phyloP scores from a whole-genome alignment of 2,797 vertebrate species.

The Enteromius viviparus region DNA sequence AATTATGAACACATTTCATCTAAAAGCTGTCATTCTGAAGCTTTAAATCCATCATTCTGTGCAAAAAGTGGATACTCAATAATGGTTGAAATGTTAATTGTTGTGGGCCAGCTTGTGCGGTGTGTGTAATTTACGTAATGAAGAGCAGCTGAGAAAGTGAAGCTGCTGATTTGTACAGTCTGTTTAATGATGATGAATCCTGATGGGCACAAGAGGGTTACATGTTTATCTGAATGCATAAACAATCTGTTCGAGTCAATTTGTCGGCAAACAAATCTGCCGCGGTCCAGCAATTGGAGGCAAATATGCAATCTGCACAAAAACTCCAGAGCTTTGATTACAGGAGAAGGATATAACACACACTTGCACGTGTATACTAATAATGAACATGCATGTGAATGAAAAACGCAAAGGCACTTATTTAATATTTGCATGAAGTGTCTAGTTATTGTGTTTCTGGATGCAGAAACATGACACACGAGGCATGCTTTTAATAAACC shows the following conservation, averaged over 20 bases:
- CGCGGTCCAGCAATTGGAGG: conserved; percentile 56
- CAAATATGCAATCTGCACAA: conserved; percentile 52
- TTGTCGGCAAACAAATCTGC: conserved; percentile 74
- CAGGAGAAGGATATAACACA: conserved; percentile 48
- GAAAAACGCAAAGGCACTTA: neutral
- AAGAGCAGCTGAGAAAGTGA: conserved; percentile 80
- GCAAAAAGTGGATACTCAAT: conserved; percentile 54
- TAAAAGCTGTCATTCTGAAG: conserved; percentile 51
- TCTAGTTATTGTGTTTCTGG: neutral
- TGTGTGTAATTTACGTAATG: conserved; percentile 71
- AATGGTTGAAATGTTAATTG: conserved; percentile 60
- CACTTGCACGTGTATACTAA: neutral
- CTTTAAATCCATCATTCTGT: conserved; percentile 52
- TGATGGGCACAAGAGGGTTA: conserved; percentile 80
- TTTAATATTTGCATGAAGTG: conserved; percentile 1
- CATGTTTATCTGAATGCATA: conserved; percentile 82
- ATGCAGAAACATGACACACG: neutral
- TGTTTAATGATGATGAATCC: conserved; percentile 85
- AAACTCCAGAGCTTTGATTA: conserved; percentile 53
- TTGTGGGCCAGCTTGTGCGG: conserved; percentile 58
- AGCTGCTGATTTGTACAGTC: conserved; percentile 81
- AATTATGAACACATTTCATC: conserved; percentile 44
- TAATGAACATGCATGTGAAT: conserved; percentile 14
- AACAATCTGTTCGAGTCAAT: conserved; percentile 81
- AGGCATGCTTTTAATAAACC: neutral